Evolutionary conservation across 92 coral and sea anemone species (phyloP).

Genomic region (Siderastrea radians): DNA sequence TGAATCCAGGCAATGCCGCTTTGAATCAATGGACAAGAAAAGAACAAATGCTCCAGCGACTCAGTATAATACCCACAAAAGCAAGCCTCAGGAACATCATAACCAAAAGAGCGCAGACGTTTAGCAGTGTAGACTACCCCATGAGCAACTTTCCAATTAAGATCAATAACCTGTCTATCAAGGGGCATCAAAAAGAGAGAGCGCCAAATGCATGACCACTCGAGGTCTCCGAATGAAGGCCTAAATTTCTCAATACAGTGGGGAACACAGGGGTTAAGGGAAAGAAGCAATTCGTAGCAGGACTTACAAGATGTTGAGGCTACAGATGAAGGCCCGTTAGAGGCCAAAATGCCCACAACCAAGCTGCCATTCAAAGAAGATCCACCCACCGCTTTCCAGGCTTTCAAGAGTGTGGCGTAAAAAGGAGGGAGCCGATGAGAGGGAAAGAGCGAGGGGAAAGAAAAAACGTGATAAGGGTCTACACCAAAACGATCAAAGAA

Average conservation of each 20-base stretch:
- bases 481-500: too few relatives aligned
- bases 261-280: neutral
- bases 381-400: too few relatives aligned
- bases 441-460: neutral
- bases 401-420: too few relatives aligned
- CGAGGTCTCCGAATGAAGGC: neutral
- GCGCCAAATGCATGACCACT: neutral
- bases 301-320: neutral
- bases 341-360: too few relatives aligned
- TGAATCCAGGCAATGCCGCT: too few relatives aligned
- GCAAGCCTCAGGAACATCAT: neutral
- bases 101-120: neutral
- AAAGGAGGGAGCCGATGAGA: too few relatives aligned
- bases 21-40: neutral
- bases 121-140: neutral
- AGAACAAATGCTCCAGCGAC: neutral
- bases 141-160: conserved; percentile 33
- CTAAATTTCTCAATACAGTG: neutral
- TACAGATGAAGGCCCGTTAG: too few relatives aligned
- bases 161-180: neutral
- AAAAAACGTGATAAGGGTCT: neutral
- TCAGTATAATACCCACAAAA: neutral
- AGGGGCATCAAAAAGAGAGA: neutral
- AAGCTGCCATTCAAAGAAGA: too few relatives aligned
- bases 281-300: neutral